A percentile compares a stretch with the other conserved stretches of the same genome.
These are phyloP conservation scores for Scolopax bukidnonensis DNA, from an alignment of 2,797 vertebrate genomes.

Conservation along the genomic window DNA sequence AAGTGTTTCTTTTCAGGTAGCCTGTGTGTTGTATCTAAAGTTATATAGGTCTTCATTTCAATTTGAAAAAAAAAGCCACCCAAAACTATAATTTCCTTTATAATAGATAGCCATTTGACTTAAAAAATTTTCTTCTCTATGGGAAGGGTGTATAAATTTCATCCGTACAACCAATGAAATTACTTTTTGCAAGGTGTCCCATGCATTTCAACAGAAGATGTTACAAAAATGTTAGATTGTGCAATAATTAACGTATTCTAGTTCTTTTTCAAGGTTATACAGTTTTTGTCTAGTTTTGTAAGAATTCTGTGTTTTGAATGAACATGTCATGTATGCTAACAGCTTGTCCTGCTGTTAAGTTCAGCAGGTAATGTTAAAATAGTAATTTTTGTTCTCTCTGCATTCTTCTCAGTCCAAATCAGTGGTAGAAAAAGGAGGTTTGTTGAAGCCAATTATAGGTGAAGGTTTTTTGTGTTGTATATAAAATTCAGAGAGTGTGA, in stretches of 20 bases:
- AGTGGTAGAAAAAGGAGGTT: not conserved
- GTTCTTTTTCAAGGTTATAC: not conserved
- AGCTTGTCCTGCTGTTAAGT: not conserved
- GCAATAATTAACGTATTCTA: not conserved
- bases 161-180: not conserved
- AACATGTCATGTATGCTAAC: accelerated
- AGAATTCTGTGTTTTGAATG: accelerated
- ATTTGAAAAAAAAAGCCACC: not conserved
- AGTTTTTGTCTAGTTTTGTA: not conserved
- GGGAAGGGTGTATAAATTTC: not conserved
- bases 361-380: not conserved
- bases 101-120: not conserved
- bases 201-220: not conserved
- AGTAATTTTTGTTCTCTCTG: not conserved
- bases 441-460: not conserved
- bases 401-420: not conserved
- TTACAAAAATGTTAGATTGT: not conserved
- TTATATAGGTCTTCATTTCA: not conserved
- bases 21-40: not conserved
- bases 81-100: not conserved
- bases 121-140: not conserved
- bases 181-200: not conserved
- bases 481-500: not conserved
- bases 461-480: not conserved
- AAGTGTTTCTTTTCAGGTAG: not conserved